Conservation (phyloP, 2,797 vertebrate genomes). For the Parauchenoglanis punctatus region DNA sequence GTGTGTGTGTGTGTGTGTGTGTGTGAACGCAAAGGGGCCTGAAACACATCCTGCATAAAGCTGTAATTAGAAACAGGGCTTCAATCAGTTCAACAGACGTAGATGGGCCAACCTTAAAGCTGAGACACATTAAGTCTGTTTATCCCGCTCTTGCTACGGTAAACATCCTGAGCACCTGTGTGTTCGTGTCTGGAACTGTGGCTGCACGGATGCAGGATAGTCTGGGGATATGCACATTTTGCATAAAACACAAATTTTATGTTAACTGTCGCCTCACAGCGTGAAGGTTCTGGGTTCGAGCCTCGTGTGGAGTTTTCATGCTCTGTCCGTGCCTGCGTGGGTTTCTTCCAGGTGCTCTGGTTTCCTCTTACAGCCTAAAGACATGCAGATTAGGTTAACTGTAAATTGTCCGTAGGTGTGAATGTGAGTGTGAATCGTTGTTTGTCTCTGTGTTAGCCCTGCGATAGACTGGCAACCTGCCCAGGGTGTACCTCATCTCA, state of each 20-base stretch:
- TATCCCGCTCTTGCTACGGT: constrained; percentile 5
- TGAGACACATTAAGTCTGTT: constrained; percentile 22
- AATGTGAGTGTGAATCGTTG: too few species aligned
- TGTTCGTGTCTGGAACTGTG: neutral
- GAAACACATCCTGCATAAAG: neutral
- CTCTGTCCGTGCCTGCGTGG: too few species aligned
- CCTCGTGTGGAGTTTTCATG: too few species aligned
- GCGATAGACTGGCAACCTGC: too few species aligned
- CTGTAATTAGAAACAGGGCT: constrained; percentile 18
- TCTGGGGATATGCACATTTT: neutral
- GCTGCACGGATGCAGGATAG: too few species aligned
- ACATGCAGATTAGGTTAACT: too few species aligned
- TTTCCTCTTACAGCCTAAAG: too few species aligned
- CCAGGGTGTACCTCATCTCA: neutral
- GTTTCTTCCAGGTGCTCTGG: too few species aligned
- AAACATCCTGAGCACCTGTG: constrained; percentile 1
- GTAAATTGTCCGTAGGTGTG: too few species aligned
- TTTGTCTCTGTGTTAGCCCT: too few species aligned
- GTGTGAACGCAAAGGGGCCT: neutral
- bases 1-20: neutral
- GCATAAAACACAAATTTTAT: neutral
- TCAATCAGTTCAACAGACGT: neutral
- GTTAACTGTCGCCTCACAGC: too few species aligned
- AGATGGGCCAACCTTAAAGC: neutral
- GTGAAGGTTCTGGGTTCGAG: neutral